phyloP scores from a whole-genome alignment of 2,797 vertebrate genomes.

The Prionace glauca region DNA sequence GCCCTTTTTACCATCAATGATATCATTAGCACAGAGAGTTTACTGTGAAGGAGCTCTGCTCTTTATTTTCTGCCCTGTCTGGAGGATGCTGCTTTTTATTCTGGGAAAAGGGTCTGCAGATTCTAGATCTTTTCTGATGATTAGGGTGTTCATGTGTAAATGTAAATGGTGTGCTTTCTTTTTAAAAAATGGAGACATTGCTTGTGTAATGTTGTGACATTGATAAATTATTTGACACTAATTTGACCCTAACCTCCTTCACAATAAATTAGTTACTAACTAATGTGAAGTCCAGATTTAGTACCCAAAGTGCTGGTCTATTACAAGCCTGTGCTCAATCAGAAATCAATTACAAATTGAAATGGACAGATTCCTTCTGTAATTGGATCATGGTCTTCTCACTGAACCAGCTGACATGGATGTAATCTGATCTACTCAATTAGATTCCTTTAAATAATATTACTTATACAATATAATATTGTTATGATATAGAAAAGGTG shows the following conservation, averaged over 20 bases:
- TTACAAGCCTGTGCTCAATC: not conserved
- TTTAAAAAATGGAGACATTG: not conserved
- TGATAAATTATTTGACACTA: not conserved
- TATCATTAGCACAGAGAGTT: not conserved
- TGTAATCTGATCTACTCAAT: slow-evolving; percentile 19
- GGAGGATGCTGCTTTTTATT: not conserved
- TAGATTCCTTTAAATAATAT: not conserved
- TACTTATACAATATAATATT: not conserved
- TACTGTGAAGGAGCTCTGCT: not conserved
- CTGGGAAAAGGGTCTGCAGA: not conserved
- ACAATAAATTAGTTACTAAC: slow-evolving; percentile 22
- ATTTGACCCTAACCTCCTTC: not conserved
- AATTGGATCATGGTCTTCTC: slow-evolving; percentile 30
- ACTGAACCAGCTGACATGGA: not conserved
- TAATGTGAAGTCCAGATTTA: not conserved
- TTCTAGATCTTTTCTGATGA: not conserved
- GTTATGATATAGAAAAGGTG: not conserved
- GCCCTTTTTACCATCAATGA: not conserved
- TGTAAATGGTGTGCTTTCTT: not conserved
- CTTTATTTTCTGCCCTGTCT: not conserved
- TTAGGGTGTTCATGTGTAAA: not conserved
- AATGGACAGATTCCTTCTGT: not conserved
- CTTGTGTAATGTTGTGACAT: not conserved
- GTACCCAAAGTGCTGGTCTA: not conserved
- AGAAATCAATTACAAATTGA: slow-evolving; percentile 12